phyloP scores from a whole-genome alignment of 2,797 vertebrate species.

The Sebastes matsubarae region DNA sequence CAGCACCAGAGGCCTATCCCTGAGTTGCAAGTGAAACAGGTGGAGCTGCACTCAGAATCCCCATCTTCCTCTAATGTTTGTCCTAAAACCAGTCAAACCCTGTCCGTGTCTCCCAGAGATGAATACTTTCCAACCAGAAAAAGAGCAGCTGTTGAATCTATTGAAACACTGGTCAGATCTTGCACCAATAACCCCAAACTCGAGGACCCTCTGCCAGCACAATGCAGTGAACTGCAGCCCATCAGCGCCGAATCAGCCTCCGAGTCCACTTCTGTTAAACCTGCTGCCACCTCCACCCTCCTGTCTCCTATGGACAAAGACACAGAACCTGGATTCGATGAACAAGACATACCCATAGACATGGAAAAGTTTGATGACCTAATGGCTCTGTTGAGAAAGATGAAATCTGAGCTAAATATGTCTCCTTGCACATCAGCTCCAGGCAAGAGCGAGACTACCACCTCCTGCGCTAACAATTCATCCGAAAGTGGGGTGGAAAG shows the following conservation, averaged over 20 bases:
- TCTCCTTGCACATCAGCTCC: neutral
- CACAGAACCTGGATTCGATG: neutral
- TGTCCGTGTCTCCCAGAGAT: neutral
- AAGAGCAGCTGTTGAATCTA: constrained; percentile 3
- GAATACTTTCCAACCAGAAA: neutral
- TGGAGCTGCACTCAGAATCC: neutral
- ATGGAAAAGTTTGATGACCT: neutral
- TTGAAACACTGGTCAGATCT: neutral
- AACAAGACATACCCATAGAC: rapidly evolving
- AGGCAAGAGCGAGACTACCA: neutral
- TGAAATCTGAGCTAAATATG: rapidly evolving
- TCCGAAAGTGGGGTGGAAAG: neutral
- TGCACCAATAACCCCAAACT: neutral
- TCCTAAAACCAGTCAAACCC: neutral
- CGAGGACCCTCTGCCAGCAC: neutral
- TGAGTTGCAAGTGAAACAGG: neutral
- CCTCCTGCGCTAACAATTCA: neutral
- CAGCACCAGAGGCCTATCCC: neutral
- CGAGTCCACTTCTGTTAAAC: neutral
- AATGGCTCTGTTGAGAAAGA: neutral
- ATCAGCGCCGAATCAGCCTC: neutral
- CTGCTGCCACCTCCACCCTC: neutral
- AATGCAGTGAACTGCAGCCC: neutral
- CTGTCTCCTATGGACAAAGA: neutral
- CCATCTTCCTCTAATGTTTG: neutral